These are phyloP conservation scores for Takifugu bimaculatus DNA, from an alignment of 2,113 vertebrate species.

Conservation along the genomic window DNA sequence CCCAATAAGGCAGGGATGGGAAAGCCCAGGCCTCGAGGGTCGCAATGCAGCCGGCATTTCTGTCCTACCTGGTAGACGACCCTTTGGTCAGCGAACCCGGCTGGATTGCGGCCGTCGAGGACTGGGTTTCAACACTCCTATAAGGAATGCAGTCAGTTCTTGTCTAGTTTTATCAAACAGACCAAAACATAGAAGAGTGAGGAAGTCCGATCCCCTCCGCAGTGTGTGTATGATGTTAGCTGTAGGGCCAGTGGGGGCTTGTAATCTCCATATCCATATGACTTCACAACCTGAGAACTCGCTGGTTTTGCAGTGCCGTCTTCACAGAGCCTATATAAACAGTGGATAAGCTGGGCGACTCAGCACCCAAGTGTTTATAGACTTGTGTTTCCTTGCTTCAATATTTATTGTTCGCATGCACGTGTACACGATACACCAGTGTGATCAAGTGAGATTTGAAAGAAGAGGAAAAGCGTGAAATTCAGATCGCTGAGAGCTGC, in stretches of 20 bases:
- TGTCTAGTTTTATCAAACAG: constrained; percentile 20
- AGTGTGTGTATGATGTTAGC: constrained; percentile 48
- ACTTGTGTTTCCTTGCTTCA: not conserved
- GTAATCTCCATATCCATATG: constrained; percentile 45
- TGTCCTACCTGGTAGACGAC: too few relatives aligned
- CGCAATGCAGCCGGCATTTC: too few relatives aligned
- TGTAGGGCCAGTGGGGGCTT: constrained; percentile 19
- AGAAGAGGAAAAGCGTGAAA: too few relatives aligned
- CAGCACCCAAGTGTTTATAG: not conserved
- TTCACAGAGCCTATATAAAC: constrained; percentile 31
- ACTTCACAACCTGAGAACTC: constrained; percentile 55
- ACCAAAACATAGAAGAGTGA: constrained; percentile 11
- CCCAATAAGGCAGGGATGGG: not conserved
- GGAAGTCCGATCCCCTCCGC: constrained; percentile 21
- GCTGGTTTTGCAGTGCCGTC: constrained; percentile 17
- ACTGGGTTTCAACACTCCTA: not conserved
- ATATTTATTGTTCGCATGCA: too few relatives aligned
- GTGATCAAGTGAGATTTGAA: too few relatives aligned
- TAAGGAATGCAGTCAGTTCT: not conserved
- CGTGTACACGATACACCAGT: not conserved
- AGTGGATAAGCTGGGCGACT: constrained; percentile 18
- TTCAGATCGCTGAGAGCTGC: too few relatives aligned
- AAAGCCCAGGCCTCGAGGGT: too few relatives aligned
- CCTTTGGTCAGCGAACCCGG: too few relatives aligned
- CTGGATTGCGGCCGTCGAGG: too few relatives aligned